Evolutionary conservation across 1,140 invertebrate genomes (phyloP), one percentile per base, ranked within the genome.

Genomic region (Philaenus spumarius): DNA sequence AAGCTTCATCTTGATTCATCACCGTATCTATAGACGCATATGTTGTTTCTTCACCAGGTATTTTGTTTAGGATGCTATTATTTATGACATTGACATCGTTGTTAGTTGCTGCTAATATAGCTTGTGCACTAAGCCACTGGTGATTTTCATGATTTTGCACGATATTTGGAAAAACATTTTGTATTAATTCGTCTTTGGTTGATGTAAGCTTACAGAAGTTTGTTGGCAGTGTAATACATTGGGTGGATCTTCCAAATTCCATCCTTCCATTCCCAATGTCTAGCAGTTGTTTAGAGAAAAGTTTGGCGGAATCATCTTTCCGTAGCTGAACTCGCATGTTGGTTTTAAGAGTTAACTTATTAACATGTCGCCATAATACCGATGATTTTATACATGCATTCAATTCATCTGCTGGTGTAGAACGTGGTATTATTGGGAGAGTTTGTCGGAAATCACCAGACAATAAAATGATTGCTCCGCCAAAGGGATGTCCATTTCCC

Each of bases 331-430:
- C 67, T 55, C 67, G 61, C 67, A 72, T 73, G 61, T 73, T 72
- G 57, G 42, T 66, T 22, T 54, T 63, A 59, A 74, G 62, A 17
- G 60, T 47, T 37, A 73, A n/a, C 65, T 37, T 70, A n/a, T 55
- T 69, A 55, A 72, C 67, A 62, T 66, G 58, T 59, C 56, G 58
- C 69, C 72, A 75, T 53, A 76, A 64, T 58, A 9, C 15, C 22
- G 73, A 75, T 63, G 63, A 62, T 56, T 76, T 77, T 34, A 77
- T 64, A 63, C 69, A 76, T 55, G 71, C 71, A 54, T 74, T 72
- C 0, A 76, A 58, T 62, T 72, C 68, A 67, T 75, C 71, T 52
- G 71, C 71, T 23, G 64, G 64, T 64, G 74, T 77, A 66, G 66
- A 51, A 23, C 64, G 60, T 42, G 64, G 66, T 55, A 71, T 69